Conservation (phyloP, 2,113 vertebrate genomes). For the Eubucco bourcierii region DNA sequence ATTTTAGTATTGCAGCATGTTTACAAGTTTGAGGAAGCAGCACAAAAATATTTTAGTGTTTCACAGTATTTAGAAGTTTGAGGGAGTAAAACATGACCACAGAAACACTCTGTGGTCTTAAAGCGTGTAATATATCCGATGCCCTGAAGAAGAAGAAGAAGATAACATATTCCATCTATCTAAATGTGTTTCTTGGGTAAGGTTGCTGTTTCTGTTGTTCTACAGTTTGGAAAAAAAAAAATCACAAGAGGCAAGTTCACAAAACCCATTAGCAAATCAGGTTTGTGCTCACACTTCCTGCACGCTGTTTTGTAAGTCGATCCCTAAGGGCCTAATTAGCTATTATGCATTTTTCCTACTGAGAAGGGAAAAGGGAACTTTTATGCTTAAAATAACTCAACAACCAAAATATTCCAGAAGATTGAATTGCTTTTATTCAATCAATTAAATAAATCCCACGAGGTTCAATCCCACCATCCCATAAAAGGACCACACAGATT, state of each 20-base stretch:
- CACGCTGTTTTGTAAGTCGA: constrained; percentile 65
- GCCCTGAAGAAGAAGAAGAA: constrained; percentile 3
- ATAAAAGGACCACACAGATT: neutral
- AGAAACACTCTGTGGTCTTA: neutral
- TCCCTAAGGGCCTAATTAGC: constrained; percentile 70
- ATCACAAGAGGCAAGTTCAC: constrained; percentile 29
- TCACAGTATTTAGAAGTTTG: neutral
- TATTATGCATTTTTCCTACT: constrained; percentile 44
- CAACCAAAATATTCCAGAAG: constrained; percentile 47
- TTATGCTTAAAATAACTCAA: constrained; percentile 49
- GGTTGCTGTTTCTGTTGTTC: neutral
- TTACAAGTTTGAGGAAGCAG: neutral
- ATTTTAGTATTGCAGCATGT: neutral
- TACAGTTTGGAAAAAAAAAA: neutral
- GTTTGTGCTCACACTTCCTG: constrained; percentile 51
- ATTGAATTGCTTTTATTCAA: constrained; percentile 33
- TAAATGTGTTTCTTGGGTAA: constrained; percentile 3
- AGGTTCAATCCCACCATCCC: neutral
- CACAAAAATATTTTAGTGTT: neutral
- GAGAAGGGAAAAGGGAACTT: constrained; percentile 31
- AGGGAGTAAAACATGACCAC: neutral
- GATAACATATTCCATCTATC: neutral
- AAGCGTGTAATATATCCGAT: neutral
- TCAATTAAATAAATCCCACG: constrained; percentile 17
- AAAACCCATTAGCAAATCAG: constrained; percentile 62